Evolutionary conservation across 2,113 vertebrate genomes (phyloP).

Genomic region (Epinephelus moara): DNA sequence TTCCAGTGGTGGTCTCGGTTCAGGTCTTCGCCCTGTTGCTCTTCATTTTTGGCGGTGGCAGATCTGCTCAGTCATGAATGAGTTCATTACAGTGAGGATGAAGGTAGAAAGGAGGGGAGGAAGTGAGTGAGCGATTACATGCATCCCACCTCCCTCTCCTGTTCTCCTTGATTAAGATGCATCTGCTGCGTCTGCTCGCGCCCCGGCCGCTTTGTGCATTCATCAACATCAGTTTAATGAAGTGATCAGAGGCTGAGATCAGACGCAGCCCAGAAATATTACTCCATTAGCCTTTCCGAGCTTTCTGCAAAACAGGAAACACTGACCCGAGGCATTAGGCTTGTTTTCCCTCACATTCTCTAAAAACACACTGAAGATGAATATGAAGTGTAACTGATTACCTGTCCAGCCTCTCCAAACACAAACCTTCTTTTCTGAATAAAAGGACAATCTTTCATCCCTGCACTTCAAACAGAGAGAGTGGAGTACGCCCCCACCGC

Average conservation of each 20-base stretch:
- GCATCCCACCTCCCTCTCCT: constrained; percentile 63
- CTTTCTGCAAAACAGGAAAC: constrained; percentile 61
- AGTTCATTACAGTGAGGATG: constrained; percentile 56
- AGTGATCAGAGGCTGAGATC: constrained; percentile 79
- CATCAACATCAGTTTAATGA: constrained; percentile 79
- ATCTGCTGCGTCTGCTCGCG: constrained; percentile 52
- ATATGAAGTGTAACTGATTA: constrained; percentile 61
- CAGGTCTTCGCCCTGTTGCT: constrained; percentile 16
- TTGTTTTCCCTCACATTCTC: constrained; percentile 37
- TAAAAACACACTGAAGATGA: constrained; percentile 30
- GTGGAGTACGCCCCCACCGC: constrained; percentile 8
- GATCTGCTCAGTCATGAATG: constrained; percentile 59
- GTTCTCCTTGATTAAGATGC: constrained; percentile 72
- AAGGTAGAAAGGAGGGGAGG: constrained; percentile 37
- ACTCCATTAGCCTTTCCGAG: constrained; percentile 70
- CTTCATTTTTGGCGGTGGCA: constrained; percentile 15
- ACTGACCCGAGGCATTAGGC: constrained; percentile 52
- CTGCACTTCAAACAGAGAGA: constrained; percentile 70
- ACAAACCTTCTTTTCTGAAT: constrained; percentile 38
- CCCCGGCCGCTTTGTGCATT: constrained; percentile 65
- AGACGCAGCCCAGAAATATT: constrained; percentile 69
- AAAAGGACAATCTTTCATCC: constrained; percentile 69
- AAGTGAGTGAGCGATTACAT: constrained; percentile 64
- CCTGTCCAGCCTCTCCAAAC: constrained; percentile 52
- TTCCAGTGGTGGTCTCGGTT: neutral